These are phyloP conservation scores for Polydrusus cervinus DNA, from an alignment of 2,888 invertebrate species.

Conservation along the genomic window DNA sequence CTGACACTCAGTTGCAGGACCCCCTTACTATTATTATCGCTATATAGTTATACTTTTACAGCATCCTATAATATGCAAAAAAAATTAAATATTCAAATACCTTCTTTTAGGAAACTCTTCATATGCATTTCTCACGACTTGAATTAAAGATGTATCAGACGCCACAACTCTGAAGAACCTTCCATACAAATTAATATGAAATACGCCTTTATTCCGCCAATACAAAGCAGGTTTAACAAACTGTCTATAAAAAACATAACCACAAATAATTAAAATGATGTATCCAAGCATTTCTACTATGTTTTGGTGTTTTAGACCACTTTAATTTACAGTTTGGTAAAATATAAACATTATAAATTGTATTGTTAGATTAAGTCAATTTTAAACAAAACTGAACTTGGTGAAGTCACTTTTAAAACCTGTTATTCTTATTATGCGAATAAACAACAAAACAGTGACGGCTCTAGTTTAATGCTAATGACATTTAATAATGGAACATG, in stretches of 20 bases:
- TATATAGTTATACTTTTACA: not conserved
- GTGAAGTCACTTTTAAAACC: not conserved
- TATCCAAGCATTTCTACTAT: not conserved
- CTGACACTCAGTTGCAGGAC: too few species aligned
- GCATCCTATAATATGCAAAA: too few species aligned
- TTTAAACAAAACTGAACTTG: not conserved
- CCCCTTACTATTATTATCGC: too few species aligned
- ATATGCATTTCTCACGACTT: conserved; percentile 26
- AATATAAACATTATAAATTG: not conserved
- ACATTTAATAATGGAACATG: not conserved
- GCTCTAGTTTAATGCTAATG: too few species aligned
- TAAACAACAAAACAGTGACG: not conserved
- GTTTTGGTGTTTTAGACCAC: not conserved
- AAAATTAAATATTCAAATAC: conserved; percentile 9
- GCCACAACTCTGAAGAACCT: conserved; percentile 21
- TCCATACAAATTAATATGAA: conserved; percentile 11
- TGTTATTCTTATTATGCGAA: conserved; percentile 4
- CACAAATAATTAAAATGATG: conserved; percentile 10
- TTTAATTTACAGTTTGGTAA: not conserved
- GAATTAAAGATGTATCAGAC: conserved; percentile 23
- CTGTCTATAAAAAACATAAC: conserved; percentile 16
- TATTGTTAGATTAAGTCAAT: not conserved
- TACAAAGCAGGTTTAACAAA: conserved; percentile 28
- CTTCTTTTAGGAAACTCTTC: conserved; percentile 35
- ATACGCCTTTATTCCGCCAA: conserved; percentile 25